Conservation (phyloP, 2,888 invertebrate species). For the Pachliopta kotzebuea region DNA sequence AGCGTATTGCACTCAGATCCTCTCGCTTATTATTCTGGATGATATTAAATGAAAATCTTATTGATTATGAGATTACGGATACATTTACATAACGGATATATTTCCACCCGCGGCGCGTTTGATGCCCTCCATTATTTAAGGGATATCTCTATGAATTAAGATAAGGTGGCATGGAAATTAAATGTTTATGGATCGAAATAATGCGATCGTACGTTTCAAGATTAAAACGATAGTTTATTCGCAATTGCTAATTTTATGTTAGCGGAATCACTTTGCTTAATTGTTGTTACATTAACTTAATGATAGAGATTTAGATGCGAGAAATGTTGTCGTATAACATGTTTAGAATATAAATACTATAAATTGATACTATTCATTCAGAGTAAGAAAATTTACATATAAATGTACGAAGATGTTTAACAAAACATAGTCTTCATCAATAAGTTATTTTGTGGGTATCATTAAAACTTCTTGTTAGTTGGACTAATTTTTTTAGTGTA, state of each 20-base stretch:
- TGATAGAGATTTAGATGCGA: neutral
- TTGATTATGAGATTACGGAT: conserved; percentile 29
- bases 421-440: no score
- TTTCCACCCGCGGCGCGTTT: conserved; percentile 28
- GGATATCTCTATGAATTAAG: conserved; percentile 27
- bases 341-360: neutral
- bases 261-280: conserved; percentile 22
- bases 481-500: no score
- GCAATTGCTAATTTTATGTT: conserved; percentile 17
- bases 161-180: conserved; percentile 26
- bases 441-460: no score
- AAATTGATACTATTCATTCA: no score
- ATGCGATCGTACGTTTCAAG: conserved; percentile 10
- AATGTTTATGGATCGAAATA: conserved; percentile 21
- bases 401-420: no score
- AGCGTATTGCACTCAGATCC: conserved; percentile 59
- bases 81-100: conserved; percentile 19
- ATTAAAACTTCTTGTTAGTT: no score
- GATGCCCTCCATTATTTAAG: conserved; percentile 22
- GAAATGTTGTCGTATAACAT: neutral
- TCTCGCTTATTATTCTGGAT: conserved; percentile 48
- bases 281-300: conserved; percentile 16
- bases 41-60: conserved; percentile 35
- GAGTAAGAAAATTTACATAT: no score
- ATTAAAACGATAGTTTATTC: conserved; percentile 20